A percentile compares a stretch with the other conserved stretches of the same genome.
Evolutionary conservation across 2,888 invertebrate genomes (phyloP).

Genomic region (Silvanus unidentatus): DNA sequence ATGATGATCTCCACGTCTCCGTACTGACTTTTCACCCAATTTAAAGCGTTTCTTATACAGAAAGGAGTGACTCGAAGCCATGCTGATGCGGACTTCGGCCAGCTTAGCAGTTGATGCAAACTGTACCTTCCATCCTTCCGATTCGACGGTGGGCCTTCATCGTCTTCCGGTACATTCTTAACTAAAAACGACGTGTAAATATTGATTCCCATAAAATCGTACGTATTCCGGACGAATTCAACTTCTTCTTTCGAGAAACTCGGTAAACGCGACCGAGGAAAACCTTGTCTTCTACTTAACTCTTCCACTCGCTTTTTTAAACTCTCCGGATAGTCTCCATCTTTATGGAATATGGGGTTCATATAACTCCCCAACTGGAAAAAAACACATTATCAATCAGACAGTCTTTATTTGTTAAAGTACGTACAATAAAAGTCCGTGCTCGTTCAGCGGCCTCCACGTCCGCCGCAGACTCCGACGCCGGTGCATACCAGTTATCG

Average conservation of each 20-base stretch:
- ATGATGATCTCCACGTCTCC: constrained; percentile 52
- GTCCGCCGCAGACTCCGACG: constrained; percentile 50
- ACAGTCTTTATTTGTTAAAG: neutral
- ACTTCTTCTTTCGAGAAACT: constrained; percentile 17
- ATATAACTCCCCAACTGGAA: constrained; percentile 20
- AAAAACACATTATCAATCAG: neutral
- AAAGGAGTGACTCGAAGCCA: constrained; percentile 48
- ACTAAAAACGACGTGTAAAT: constrained; percentile 22
- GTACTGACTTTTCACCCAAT: constrained; percentile 41
- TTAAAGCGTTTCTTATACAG: constrained; percentile 53
- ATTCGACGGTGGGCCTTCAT: constrained; percentile 57
- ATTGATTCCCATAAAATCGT: constrained; percentile 26
- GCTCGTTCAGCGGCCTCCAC: constrained; percentile 55
- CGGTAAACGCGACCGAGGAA: constrained; percentile 22
- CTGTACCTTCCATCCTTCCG: constrained; percentile 58
- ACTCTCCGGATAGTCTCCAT: constrained; percentile 27
- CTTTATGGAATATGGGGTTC: constrained; percentile 25
- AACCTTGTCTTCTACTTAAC: constrained; percentile 22
- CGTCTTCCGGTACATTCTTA: constrained; percentile 13
- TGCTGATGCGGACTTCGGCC: constrained; percentile 46
- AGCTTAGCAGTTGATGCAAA: constrained; percentile 52
- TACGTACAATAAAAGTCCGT: constrained; percentile 51
- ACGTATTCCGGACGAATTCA: constrained; percentile 18
- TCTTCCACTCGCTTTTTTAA: constrained; percentile 21
- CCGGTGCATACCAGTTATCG: constrained; percentile 58